phyloP scores from a whole-genome alignment of 2,888 invertebrate genomes.

The Coleophora deauratella region DNA sequence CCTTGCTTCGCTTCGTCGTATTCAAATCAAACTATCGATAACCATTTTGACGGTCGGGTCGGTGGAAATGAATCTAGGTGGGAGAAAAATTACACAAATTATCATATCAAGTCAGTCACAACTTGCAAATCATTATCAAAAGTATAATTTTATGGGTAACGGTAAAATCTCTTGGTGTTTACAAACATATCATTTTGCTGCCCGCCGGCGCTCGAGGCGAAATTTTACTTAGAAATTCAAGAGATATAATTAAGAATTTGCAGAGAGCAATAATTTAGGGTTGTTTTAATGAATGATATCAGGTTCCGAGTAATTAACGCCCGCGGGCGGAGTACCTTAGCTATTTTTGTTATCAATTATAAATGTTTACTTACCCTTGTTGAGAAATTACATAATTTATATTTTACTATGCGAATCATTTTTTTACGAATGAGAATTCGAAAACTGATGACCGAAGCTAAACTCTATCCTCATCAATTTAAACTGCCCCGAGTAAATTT shows the following conservation, averaged over 20 bases:
- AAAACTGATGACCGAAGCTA: too few relatives aligned
- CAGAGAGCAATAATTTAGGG: slow-evolving; percentile 69
- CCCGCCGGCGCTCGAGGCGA: slow-evolving; percentile 55
- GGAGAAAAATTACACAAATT: slow-evolving; percentile 14
- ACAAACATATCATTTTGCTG: slow-evolving; percentile 72
- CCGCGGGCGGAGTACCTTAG: slow-evolving; percentile 36
- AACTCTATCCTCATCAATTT: too few relatives aligned
- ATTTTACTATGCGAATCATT: slow-evolving; percentile 12
- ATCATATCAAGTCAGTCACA: slow-evolving; percentile 30
- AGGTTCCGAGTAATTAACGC: slow-evolving; percentile 69
- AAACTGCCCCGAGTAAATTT: too few relatives aligned
- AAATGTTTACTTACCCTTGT: slow-evolving; percentile 14
- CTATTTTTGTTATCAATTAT: slow-evolving; percentile 53
- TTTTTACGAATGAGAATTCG: too few relatives aligned
- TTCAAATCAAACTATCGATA: too few relatives aligned
- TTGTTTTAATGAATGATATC: slow-evolving; percentile 70
- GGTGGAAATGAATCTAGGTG: too few relatives aligned
- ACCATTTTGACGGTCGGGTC: too few relatives aligned
- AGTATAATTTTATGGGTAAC: slow-evolving; percentile 58
- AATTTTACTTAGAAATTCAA: slow-evolving; percentile 73
- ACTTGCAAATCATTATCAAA: slow-evolving; percentile 33
- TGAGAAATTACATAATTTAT: too few relatives aligned
- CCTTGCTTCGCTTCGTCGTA: too few relatives aligned
- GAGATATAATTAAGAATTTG: slow-evolving; percentile 74
- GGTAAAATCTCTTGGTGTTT: slow-evolving; percentile 59